Evolutionary conservation across 2,888 invertebrate species (phyloP).

Genomic region (Spisula solida): DNA sequence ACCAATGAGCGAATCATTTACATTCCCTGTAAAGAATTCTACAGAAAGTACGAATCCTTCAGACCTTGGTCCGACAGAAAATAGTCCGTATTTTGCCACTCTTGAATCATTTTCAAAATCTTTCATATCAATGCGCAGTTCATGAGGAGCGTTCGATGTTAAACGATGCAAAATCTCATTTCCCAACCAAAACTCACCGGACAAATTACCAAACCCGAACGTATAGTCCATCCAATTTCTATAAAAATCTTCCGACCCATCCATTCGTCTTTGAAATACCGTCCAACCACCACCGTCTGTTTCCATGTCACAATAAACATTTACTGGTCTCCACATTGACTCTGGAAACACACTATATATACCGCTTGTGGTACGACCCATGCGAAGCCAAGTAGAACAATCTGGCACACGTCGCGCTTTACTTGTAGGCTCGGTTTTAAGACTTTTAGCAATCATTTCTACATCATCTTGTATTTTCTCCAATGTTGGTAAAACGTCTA

Average conservation of each 20-base stretch:
- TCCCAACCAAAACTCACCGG: constrained; percentile 56
- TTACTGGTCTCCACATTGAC: constrained; percentile 31
- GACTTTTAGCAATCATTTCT: not conserved
- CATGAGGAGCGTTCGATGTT: constrained; percentile 20
- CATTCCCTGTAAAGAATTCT: constrained; percentile 36
- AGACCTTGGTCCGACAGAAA: constrained; percentile 30
- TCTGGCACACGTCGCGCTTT: constrained; percentile 23
- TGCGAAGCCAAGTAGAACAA: constrained; percentile 52
- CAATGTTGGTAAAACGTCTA: not conserved
- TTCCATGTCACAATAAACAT: constrained; percentile 68
- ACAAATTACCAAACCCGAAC: constrained; percentile 58
- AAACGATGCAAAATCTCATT: constrained; percentile 47
- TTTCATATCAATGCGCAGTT: constrained; percentile 54
- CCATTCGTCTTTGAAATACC: constrained; percentile 62
- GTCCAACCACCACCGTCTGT: constrained; percentile 72
- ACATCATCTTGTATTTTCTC: not conserved
- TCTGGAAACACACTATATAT: constrained; percentile 61
- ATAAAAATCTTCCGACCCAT: constrained; percentile 57
- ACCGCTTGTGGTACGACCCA: constrained; percentile 53
- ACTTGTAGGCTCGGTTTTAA: not conserved
- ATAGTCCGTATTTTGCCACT: constrained; percentile 48
- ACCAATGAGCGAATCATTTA: constrained; percentile 27
- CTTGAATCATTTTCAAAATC: constrained; percentile 42
- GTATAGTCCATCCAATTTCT: constrained; percentile 55
- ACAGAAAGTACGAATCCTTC: constrained; percentile 30